phyloP scores from a whole-genome alignment of 2,888 invertebrate genomes.

The Andrena haemorrhoa region DNA sequence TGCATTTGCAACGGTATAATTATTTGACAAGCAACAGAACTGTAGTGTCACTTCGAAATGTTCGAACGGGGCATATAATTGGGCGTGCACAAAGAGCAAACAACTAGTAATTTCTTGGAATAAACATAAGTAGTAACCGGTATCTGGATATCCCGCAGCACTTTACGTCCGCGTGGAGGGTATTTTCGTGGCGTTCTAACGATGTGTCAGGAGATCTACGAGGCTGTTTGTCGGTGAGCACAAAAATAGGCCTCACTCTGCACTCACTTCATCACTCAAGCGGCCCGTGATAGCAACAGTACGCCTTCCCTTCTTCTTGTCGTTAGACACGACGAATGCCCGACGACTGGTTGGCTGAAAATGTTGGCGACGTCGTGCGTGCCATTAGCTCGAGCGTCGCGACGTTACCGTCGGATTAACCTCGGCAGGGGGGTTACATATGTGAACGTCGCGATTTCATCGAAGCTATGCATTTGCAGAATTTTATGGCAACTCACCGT shows the following conservation, averaged over 20 bases:
- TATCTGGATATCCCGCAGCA: constrained; percentile 52
- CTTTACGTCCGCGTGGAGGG: constrained; percentile 57
- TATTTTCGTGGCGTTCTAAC: constrained; percentile 77
- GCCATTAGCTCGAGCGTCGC: constrained; percentile 75
- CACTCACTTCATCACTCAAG: constrained; percentile 82
- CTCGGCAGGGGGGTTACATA: constrained; percentile 63
- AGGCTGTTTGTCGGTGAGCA: constrained; percentile 79
- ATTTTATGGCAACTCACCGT: constrained; percentile 32
- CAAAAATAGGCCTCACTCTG: constrained; percentile 83
- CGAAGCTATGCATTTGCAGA: constrained; percentile 57
- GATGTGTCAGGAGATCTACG: constrained; percentile 80
- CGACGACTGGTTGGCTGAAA: constrained; percentile 69
- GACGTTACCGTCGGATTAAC: constrained; percentile 77
- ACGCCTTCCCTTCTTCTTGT: constrained; percentile 47
- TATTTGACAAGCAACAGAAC: constrained; percentile 6
- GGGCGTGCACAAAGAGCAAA: constrained; percentile 14
- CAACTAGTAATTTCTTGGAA: constrained; percentile 68
- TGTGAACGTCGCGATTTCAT: constrained; percentile 55
- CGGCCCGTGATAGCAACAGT: constrained; percentile 40
- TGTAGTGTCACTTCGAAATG: constrained; percentile 2
- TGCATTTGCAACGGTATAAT: not conserved
- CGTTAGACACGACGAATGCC: constrained; percentile 65
- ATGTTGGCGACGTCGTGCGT: constrained; percentile 71
- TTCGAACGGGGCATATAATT: not conserved
- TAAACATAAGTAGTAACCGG: constrained; percentile 57